phyloP scores from a whole-genome alignment of 1,140 invertebrate genomes.

The Hesperophylax magnus region DNA sequence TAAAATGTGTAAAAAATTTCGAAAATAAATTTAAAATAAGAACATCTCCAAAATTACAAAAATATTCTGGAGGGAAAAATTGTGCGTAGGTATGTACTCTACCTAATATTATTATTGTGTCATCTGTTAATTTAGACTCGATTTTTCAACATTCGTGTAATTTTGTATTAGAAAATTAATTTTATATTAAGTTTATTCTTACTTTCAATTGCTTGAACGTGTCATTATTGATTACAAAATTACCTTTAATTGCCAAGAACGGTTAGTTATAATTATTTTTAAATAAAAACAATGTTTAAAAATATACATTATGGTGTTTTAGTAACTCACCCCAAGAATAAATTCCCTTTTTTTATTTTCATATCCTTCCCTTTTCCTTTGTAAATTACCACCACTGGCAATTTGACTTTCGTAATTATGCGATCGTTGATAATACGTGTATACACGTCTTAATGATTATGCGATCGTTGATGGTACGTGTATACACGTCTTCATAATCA shows the following conservation, averaged over 20 bases:
- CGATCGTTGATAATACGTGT: too few relatives aligned
- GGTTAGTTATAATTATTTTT: conserved; percentile 59
- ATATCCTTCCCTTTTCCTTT: too few relatives aligned
- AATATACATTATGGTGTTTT: conserved; percentile 12
- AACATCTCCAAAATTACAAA: conserved; percentile 38
- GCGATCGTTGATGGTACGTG: too few relatives aligned
- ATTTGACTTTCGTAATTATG: too few relatives aligned
- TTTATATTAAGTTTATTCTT: conserved; percentile 52
- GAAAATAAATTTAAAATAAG: conserved; percentile 45
- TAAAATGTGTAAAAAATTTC: conserved; percentile 33
- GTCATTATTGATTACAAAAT: conserved; percentile 55
- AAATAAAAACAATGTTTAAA: conserved; percentile 59
- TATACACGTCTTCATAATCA: too few relatives aligned
- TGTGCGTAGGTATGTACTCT: too few relatives aligned
- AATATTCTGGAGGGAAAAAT: conserved; percentile 15
- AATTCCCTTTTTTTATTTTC: too few relatives aligned
- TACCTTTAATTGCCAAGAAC: conserved; percentile 57
- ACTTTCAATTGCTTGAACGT: conserved; percentile 54
- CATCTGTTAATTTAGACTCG: conserved; percentile 29
- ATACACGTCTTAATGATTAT: too few relatives aligned
- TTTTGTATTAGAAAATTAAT: conserved; percentile 49
- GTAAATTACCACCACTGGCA: too few relatives aligned
- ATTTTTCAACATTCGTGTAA: conserved; percentile 33
- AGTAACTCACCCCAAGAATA: too few relatives aligned
- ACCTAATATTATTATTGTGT: neutral